Base-by-base conservation (phyloP, 2,797 vertebrate genomes). In the Picus viridis region DNA sequence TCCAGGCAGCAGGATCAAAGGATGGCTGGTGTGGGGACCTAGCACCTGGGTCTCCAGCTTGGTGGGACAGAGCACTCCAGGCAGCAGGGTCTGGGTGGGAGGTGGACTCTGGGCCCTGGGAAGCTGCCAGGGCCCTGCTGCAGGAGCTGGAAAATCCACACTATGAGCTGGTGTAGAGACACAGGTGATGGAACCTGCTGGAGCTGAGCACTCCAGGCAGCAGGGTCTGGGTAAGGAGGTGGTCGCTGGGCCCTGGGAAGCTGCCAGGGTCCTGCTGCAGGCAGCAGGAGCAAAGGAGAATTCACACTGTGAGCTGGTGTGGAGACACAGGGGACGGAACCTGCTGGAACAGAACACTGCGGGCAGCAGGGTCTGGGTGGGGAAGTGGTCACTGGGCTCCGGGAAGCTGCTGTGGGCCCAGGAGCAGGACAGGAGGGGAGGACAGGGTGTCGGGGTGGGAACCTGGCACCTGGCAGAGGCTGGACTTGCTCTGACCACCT, bases 261-360 rank as follows among this genome's bases (percentile, higher is more conserved):
- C 30, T 7, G 14, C 7, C 77, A 98, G 98, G 96, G 97, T 98
- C 59, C 96, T 99, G 70, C 98, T 99, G 83, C 97, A 97, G 68
- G 98, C 98, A 0, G 98, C 98, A 0, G 98, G 98, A 45, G 98
- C 98, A 12, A 99, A 98, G 95, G 99, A 23, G 22, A 49, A 20
- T 11, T 20, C 47, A 49, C 47, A 23, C 47, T 49, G 22, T 49
- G 22, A 12, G 47, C 7, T 49, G 47, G 47, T 49, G 22, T 49
- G 47, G 47, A 49, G 47, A 49, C 11, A 6, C 47, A 49, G 47
- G 22, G 12, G 20, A 49, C 12, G 22, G 47, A 12, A 49, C 47
- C 20, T 49, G 47, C 20, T 12, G 47, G 47, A 23, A 12, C 47
- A 49, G 47, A 49, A 22, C 47, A 23, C 47, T 5, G 2, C 2